A percentile compares a stretch with the other conserved stretches of the same genome.
phyloP scores from a whole-genome alignment of 2,888 invertebrate species.

The Lasioglossum calceatum region DNA sequence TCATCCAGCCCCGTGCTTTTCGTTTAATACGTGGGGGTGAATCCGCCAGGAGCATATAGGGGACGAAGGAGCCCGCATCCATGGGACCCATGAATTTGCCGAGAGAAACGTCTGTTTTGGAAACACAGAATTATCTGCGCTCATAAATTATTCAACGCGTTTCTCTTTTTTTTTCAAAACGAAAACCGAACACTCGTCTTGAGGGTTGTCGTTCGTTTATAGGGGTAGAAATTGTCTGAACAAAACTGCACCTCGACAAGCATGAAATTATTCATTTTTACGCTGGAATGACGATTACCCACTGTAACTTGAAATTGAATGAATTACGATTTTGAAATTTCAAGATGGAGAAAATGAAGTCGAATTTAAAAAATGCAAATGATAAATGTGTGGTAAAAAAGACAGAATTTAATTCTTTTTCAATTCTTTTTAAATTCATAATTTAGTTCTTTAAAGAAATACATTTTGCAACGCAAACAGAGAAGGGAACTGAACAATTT shows the following conservation, averaged over 20 bases:
- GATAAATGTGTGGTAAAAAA: too few species aligned
- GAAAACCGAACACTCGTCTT: background rate
- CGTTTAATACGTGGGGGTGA: conserved; percentile 56
- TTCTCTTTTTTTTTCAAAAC: conserved; percentile 14
- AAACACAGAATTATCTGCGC: conserved; percentile 78
- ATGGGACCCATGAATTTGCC: conserved; percentile 31
- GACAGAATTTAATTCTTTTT: background rate
- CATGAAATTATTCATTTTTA: background rate
- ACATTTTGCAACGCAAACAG: background rate
- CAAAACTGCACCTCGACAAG: background rate
- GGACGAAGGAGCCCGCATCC: conserved; percentile 69
- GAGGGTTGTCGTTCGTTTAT: background rate
- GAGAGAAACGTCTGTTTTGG: conserved; percentile 71
- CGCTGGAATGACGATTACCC: background rate
- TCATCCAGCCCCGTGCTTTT: conserved; percentile 60
- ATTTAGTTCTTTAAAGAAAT: background rate
- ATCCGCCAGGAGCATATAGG: conserved; percentile 42
- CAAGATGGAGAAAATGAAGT: too few species aligned
- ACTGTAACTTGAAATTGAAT: too few species aligned
- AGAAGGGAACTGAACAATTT: background rate
- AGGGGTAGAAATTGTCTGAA: background rate
- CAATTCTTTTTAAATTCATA: too few species aligned
- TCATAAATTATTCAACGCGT: conserved; percentile 74
- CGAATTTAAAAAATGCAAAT: too few species aligned
- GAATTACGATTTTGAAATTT: too few species aligned